Evolutionary conservation across 1,140 invertebrate genomes (phyloP).

Genomic region (Euwallacea similis): DNA sequence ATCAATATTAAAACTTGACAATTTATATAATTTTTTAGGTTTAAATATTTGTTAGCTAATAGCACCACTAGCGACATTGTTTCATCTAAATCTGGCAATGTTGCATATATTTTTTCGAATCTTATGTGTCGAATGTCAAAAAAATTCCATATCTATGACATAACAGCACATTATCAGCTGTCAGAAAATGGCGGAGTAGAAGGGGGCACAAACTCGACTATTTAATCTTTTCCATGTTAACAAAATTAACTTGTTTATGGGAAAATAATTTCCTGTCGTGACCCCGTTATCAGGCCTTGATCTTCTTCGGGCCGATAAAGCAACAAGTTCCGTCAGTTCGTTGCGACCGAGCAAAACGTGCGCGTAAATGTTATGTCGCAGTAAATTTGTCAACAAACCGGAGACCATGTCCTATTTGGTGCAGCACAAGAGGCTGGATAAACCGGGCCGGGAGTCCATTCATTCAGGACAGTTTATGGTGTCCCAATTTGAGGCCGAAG

Average conservation of each 20-base stretch:
- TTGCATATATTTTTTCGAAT: too few relatives aligned
- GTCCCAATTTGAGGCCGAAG: slow-evolving; percentile 92
- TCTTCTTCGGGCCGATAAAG: slow-evolving; percentile 49
- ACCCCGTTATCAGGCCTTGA: slow-evolving; percentile 55
- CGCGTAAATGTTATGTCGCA: slow-evolving; percentile 31
- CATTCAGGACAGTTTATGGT: slow-evolving; percentile 99
- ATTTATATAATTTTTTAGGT: too few relatives aligned
- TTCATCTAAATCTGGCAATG: too few relatives aligned
- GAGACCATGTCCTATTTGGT: slow-evolving; percentile 39
- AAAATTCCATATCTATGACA: background rate
- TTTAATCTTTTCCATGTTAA: slow-evolving; percentile 2
- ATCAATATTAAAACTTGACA: too few relatives aligned
- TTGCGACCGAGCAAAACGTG: slow-evolving; percentile 41
- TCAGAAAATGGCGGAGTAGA: slow-evolving; percentile 13
- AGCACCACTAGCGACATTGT: too few relatives aligned
- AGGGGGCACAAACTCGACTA: slow-evolving; percentile 6
- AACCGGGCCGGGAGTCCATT: slow-evolving; percentile 69
- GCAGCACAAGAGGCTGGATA: slow-evolving; percentile 36
- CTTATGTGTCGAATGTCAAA: too few relatives aligned
- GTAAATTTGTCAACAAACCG: slow-evolving; percentile 34
- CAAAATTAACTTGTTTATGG: slow-evolving; percentile 41
- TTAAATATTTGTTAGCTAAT: too few relatives aligned
- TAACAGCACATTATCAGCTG: slow-evolving; percentile 7
- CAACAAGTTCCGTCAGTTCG: slow-evolving; percentile 31
- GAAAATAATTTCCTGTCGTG: slow-evolving; percentile 46